Conservation (phyloP, 2,113 vertebrate genomes). For the Caranx ignobilis region DNA sequence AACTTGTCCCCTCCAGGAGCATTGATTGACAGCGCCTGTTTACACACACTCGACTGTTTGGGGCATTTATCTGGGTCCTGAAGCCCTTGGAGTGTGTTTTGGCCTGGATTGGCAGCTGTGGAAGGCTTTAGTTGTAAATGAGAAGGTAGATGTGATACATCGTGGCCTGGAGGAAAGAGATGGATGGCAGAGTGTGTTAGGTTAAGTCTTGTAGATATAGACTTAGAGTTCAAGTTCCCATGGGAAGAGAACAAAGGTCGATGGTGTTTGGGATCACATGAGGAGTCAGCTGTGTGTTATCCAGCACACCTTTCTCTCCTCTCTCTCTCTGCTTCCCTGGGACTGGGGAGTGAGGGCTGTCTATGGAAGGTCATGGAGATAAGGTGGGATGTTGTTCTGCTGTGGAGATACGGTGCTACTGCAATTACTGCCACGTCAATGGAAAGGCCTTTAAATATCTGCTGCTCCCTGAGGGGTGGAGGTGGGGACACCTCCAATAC, state of each 20-base stretch:
- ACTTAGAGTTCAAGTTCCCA: slow-evolving; percentile 43
- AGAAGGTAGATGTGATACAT: slow-evolving; percentile 36
- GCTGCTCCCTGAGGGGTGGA: slow-evolving; percentile 19
- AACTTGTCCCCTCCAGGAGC: slow-evolving; percentile 5
- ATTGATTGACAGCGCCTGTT: slow-evolving; percentile 59
- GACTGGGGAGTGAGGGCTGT: slow-evolving; percentile 51
- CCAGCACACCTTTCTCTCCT: slow-evolving; percentile 16
- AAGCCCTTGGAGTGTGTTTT: slow-evolving; percentile 46
- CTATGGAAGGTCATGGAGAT: slow-evolving; percentile 78
- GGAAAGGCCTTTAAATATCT: slow-evolving; percentile 67
- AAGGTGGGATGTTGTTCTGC: slow-evolving; percentile 66
- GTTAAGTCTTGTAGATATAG: slow-evolving; percentile 54
- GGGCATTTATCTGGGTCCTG: slow-evolving; percentile 43
- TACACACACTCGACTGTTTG: slow-evolving; percentile 45
- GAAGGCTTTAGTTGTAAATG: slow-evolving; percentile 58
- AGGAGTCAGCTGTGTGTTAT: slow-evolving; percentile 43
- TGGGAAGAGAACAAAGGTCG: slow-evolving; percentile 51
- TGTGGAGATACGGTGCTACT: slow-evolving; percentile 56
- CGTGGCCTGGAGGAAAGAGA: slow-evolving; percentile 36
- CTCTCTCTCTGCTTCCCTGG: slow-evolving; percentile 24
- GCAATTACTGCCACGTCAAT: slow-evolving; percentile 64
- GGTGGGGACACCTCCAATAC: slow-evolving; percentile 2
- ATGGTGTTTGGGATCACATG: slow-evolving; percentile 45
- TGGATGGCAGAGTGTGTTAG: slow-evolving; percentile 51
- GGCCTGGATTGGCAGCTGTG: slow-evolving; percentile 43